Conservation (phyloP, 92 coral and sea anemone genomes). For the Palythoa grandis region DNA sequence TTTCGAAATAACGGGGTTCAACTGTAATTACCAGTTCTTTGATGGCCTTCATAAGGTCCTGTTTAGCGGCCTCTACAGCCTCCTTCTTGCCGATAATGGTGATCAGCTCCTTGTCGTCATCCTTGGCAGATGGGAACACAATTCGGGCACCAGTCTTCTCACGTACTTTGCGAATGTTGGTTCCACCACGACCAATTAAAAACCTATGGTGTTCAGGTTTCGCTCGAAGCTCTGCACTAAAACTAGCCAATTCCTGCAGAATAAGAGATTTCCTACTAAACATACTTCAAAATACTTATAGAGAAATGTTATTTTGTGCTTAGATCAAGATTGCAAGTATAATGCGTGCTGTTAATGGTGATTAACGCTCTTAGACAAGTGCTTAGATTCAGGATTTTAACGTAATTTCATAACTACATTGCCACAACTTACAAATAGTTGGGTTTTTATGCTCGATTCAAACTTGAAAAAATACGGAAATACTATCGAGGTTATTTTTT, state of each 20-base stretch:
- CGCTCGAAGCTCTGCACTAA: constrained; percentile 85
- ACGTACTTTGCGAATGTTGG: constrained; percentile 94
- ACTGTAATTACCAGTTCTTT: constrained; percentile 81
- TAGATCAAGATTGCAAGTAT: neutral
- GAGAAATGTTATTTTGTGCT: neutral
- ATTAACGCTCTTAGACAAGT: no score
- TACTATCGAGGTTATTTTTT: no score
- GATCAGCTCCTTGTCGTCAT: constrained; percentile 95
- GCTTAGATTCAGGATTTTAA: no score
- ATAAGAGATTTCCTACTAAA: neutral
- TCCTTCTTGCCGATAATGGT: constrained; percentile 96
- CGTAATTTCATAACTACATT: no score
- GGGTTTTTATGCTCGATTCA: no score
- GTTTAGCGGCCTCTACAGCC: constrained; percentile 91
- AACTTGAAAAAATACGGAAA: no score
- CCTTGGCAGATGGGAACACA: constrained; percentile 89
- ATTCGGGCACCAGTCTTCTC: constrained; percentile 98
- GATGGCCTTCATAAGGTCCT: constrained; percentile 90
- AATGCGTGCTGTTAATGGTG: no score
- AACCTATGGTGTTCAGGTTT: constrained; percentile 97
- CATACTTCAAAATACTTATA: neutral
- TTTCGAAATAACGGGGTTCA: neutral
- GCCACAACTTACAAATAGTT: no score
- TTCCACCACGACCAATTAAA: constrained; percentile 98
- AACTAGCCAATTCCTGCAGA: constrained; percentile 89